Percentiles rank a stretch among this genome's conserved stretches.
Conservation (phyloP, 2,888 invertebrate genomes). For the Conus canariensis region DNA sequence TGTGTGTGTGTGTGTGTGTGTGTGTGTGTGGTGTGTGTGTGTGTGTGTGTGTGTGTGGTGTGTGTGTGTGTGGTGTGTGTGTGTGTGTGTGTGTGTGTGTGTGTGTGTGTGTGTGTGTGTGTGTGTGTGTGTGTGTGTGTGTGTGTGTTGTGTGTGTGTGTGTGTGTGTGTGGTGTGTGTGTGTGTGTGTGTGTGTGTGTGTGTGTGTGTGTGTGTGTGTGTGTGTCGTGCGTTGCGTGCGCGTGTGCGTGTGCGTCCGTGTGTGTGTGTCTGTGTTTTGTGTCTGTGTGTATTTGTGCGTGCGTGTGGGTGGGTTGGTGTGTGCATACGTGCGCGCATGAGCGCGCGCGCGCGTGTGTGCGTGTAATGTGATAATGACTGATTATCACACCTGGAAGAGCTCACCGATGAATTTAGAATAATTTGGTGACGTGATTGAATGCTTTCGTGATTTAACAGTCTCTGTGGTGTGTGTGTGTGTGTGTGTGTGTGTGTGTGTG, state of each 20-base stretch:
- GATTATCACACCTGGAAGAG: no score
- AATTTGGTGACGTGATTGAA: no score
- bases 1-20: no score
- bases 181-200: no score
- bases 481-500: background rate
- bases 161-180: background rate
- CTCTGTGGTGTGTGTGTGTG: background rate
- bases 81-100: background rate
- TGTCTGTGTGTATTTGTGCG: no score
- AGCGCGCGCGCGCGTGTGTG: background rate
- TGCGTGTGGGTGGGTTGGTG: background rate
- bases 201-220: no score
- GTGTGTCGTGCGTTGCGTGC: no score
- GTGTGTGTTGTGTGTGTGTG: background rate
- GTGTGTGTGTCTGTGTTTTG: background rate
- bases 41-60: no score
- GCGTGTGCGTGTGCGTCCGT: background rate
- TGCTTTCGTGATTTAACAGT: background rate
- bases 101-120: no score
- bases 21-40: no score
- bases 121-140: background rate
- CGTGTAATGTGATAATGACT: background rate
- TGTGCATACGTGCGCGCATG: background rate
- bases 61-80: background rate
- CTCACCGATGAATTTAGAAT: no score